Evolutionary conservation across 2,797 vertebrate genomes (phyloP), one percentile per base, ranked within the genome.

Genomic region (Chrosomus eos): DNA sequence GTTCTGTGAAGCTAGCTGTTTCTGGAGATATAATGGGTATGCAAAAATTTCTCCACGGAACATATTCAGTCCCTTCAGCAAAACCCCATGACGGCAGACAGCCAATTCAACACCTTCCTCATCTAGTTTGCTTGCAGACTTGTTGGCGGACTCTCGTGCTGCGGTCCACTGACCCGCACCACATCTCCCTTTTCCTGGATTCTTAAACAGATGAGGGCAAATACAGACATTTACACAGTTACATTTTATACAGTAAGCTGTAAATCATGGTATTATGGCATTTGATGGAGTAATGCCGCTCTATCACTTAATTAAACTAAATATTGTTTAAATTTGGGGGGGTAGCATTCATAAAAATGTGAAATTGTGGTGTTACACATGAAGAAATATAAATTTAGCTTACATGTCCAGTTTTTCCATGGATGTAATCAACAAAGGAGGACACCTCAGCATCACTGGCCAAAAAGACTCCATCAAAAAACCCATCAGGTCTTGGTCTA

Each of bases 91-190:
- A 23, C 21, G 21, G 53, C 53, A 58, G 53, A 58, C 53, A 33
- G n/a, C n/a, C 8, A 53, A 7, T 62, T 79, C 77, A 79, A 79
- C 53, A 62, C 77, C 77, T n/a, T 79, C 77, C 53, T 79, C 77
- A 8, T 79, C 58, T 26, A 79, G 77, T 55, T 60, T 79, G 58
- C 23, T 79, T 36, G 31, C 60, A 60, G 77, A 55, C 38, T 79
- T 79, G 38, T 62, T 79, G 9, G 77, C 55, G 9, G 76, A 55
- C 76, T 79, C 76, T 60, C 38, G 21, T 58, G 76, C 76, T 58
- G 76, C 58, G 9, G 76, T 43, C 28, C 28, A 31, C 62, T 64
- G 62, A 64, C 28, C 14, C 11, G 58, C 58, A 64, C 60, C 26
- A 64, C 28, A 64, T 64, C 62, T 64, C 62, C 62, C 26, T 31